phyloP scores from a whole-genome alignment of 2,797 vertebrate genomes.

The Ibycter americanus region DNA sequence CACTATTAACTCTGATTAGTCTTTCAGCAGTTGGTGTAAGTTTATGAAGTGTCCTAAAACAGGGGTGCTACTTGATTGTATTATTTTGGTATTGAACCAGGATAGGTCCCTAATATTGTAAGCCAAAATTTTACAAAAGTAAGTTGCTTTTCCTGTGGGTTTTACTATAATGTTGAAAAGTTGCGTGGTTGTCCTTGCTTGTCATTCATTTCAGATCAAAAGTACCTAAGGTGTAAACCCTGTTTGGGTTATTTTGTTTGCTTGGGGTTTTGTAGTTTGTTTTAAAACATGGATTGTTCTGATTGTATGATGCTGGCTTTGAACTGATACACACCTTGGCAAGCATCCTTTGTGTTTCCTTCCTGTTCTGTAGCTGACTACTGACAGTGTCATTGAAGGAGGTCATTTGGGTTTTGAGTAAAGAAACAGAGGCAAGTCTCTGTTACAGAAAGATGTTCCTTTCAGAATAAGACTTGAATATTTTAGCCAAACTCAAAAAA shows the following conservation, averaged over 20 bases:
- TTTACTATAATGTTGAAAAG: not conserved
- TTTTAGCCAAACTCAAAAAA: not conserved
- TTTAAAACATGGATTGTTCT: not conserved
- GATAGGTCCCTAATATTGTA: not conserved
- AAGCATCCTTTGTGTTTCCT: not conserved
- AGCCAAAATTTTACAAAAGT: not conserved
- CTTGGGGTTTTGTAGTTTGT: not conserved
- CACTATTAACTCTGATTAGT: not conserved
- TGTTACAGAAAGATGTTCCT: not conserved
- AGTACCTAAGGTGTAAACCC: not conserved
- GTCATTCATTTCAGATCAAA: not conserved
- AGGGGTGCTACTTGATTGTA: slow-evolving; percentile 12
- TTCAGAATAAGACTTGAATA: not conserved
- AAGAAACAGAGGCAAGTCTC: not conserved
- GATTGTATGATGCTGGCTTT: not conserved
- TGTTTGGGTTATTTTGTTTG: not conserved
- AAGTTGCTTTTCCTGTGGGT: not conserved
- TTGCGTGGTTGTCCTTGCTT: not conserved
- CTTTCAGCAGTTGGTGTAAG: slow-evolving; percentile 13
- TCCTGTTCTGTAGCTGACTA: not conserved
- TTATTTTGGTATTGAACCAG: not conserved
- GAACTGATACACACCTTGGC: not conserved
- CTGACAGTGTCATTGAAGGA: not conserved
- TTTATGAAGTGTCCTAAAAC: slow-evolving; percentile 11
- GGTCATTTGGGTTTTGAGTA: not conserved